Percentiles rank a stretch among this genome's conserved stretches.
Evolutionary conservation across 2,888 invertebrate species (phyloP).

Genomic region (Drosophila suboccidentalis): DNA sequence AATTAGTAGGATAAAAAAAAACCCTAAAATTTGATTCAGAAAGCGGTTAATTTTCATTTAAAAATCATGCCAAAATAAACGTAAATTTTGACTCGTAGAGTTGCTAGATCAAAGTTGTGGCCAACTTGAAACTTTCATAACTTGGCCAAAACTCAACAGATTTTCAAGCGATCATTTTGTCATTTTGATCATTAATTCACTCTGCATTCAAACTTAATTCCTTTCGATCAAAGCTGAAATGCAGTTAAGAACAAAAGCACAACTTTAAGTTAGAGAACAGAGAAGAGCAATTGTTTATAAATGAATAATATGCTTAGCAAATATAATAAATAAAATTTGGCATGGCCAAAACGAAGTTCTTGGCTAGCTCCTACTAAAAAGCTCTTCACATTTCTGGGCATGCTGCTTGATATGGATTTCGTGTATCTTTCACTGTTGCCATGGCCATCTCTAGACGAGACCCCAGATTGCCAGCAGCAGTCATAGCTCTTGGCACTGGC

Average conservation of each 20-base stretch:
- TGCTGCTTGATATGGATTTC: slow-evolving; percentile 3
- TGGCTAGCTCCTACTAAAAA: background rate
- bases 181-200: too few relatives aligned
- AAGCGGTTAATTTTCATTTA: too few relatives aligned
- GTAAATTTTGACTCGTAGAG: too few relatives aligned
- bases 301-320: background rate
- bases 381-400: slow-evolving; percentile 8
- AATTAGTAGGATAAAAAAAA: too few relatives aligned
- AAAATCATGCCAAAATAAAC: too few relatives aligned
- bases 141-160: too few relatives aligned
- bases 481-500: slow-evolving; percentile 21
- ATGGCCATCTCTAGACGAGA: slow-evolving; percentile 26
- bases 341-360: background rate
- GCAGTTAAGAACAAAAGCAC: background rate
- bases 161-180: too few relatives aligned
- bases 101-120: background rate
- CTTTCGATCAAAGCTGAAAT: background rate
- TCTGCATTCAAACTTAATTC: too few relatives aligned
- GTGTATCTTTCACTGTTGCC: slow-evolving; percentile 13
- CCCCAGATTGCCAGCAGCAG: slow-evolving; percentile 20
- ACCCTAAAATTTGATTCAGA: too few relatives aligned
- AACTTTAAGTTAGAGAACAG: background rate
- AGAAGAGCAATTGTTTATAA: background rate
- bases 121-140: too few relatives aligned
- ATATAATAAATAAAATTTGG: background rate